These are phyloP conservation scores for Lagopus muta DNA, from an alignment of 2,113 vertebrate species.

Conservation along the genomic window DNA sequence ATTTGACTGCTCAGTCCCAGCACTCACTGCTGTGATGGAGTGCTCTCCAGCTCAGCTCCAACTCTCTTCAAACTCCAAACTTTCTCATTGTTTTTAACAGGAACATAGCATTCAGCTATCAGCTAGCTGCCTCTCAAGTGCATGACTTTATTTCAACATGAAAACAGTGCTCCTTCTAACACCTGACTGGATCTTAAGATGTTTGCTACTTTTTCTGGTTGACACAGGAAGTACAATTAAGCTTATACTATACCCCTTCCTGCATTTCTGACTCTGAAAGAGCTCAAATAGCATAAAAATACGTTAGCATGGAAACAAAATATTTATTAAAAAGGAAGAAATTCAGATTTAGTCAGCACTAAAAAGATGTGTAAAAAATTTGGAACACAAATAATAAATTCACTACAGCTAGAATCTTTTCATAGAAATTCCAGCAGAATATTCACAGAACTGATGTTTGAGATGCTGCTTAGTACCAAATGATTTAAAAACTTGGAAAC, in stretches of 20 bases:
- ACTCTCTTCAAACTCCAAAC: background rate
- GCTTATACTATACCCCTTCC: background rate
- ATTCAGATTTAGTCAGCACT: background rate
- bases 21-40: rapidly evolving
- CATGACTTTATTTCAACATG: background rate
- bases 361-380: background rate
- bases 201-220: background rate
- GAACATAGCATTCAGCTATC: background rate
- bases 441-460: background rate
- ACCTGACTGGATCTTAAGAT: background rate
- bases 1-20: background rate
- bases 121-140: background rate
- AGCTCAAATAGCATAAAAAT: background rate
- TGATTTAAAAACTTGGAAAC: background rate
- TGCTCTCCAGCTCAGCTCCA: background rate
- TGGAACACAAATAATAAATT: background rate
- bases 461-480: background rate
- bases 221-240: background rate
- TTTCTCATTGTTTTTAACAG: background rate
- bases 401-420: background rate
- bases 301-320: background rate
- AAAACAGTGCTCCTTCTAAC: background rate
- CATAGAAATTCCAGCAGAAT: background rate
- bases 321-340: background rate
- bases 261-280: background rate